Evolutionary conservation across 1,140 invertebrate species (phyloP).

Genomic region (Bombus superbus): DNA sequence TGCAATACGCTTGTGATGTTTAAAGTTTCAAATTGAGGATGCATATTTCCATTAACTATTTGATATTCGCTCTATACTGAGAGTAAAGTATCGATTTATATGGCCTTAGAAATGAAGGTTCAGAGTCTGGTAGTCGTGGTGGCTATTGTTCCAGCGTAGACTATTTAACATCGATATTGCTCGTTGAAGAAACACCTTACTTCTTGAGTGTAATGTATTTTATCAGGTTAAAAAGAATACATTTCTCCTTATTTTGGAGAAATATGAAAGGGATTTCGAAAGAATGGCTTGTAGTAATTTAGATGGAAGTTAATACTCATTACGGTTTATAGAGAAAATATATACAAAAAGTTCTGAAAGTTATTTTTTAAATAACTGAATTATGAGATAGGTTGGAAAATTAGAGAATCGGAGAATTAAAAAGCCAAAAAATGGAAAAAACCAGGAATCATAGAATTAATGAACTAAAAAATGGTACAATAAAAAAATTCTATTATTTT

Average conservation of each 20-base stretch:
- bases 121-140: neutral
- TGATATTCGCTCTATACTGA: neutral
- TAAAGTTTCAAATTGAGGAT: no score
- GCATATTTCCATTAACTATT: neutral
- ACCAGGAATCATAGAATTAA: neutral
- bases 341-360: neutral
- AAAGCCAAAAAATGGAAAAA: neutral
- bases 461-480: neutral
- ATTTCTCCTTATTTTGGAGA: neutral
- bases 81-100: neutral
- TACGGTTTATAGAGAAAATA: neutral
- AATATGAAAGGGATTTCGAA: neutral
- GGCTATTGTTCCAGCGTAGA: neutral
- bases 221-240: neutral
- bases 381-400: neutral
- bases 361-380: neutral
- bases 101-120: neutral
- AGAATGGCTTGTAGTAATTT: neutral
- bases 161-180: constrained; percentile 7
- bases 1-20: neutral
- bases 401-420: neutral
- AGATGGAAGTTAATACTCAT: neutral
- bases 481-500: neutral
- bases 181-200: neutral
- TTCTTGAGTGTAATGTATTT: neutral